A percentile compares a stretch with the other conserved stretches of the same genome.
Conservation (phyloP, 2,797 vertebrate species). For the Karalla daura region DNA sequence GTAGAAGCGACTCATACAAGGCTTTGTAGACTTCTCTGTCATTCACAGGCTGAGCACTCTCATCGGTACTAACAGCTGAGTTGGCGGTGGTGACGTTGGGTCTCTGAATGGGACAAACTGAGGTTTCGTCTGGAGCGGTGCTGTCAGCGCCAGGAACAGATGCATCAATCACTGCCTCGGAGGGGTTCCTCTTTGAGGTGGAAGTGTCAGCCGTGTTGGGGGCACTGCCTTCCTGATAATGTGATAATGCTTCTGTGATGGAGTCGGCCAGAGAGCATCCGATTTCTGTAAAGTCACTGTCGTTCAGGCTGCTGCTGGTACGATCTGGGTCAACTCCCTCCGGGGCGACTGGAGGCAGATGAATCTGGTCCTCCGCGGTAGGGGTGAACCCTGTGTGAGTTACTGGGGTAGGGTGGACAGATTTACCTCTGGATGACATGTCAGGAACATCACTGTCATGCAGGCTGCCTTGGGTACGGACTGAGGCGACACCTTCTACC, state of each 20-base stretch:
- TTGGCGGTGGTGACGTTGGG: neutral
- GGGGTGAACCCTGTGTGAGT: too few species aligned
- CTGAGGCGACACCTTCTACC: too few species aligned
- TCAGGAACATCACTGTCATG: too few species aligned
- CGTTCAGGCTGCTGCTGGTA: neutral
- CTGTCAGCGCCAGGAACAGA: neutral
- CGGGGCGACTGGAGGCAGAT: neutral
- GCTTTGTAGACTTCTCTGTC: slow-evolving; percentile 25
- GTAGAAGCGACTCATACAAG: slow-evolving; percentile 61
- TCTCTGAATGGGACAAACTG: too few species aligned
- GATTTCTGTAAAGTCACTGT: neutral
- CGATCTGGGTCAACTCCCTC: neutral
- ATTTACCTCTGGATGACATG: too few species aligned
- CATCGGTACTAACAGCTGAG: neutral
- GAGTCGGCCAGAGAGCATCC: slow-evolving; percentile 1
- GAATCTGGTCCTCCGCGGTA: too few species aligned
- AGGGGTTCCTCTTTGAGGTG: neutral
- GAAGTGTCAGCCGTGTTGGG: neutral
- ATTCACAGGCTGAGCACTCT: neutral
- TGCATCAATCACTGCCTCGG: neutral
- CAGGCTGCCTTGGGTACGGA: too few species aligned
- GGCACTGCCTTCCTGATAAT: slow-evolving; percentile 2
- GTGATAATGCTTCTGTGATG: neutral
- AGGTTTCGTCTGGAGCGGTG: too few species aligned
- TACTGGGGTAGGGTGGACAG: too few species aligned